These are phyloP conservation scores for Cheilosia impressa DNA, from an alignment of 2,888 invertebrate species.

Conservation along the genomic window DNA sequence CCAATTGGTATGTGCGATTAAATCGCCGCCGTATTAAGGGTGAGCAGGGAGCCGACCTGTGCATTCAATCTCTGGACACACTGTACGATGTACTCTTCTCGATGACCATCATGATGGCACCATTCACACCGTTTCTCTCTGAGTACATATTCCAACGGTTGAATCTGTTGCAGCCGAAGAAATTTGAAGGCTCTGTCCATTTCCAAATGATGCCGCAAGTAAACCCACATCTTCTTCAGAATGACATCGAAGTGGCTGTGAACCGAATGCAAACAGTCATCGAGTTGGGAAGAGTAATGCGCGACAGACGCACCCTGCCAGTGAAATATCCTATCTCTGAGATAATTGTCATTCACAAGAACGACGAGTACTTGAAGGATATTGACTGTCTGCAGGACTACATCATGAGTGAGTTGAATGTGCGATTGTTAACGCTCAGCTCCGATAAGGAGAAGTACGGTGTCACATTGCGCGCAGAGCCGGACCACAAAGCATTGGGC, in stretches of 20 bases:
- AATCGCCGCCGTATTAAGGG: conserved; percentile 98
- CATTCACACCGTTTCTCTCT: conserved; percentile 98
- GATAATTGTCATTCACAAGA: conserved; percentile 96
- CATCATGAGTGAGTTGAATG: conserved; percentile 96
- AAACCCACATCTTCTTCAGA: conserved; percentile 89
- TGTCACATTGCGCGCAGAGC: conserved; percentile 95
- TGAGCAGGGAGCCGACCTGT: conserved; percentile 92
- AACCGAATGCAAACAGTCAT: conserved; percentile 97
- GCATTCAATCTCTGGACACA: conserved; percentile 92
- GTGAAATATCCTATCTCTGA: conserved; percentile 98
- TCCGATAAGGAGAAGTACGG: conserved; percentile 96
- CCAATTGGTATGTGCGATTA: conserved; percentile 99
- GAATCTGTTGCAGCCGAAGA: conserved; percentile 85
- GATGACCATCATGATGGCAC: conserved; percentile 97
- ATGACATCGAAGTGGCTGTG: conserved; percentile 94
- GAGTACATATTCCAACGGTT: conserved; percentile 97
- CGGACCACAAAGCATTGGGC: conserved; percentile 94
- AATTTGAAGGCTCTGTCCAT: conserved; percentile 91
- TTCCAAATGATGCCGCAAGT: conserved; percentile 94
- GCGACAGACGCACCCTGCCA: conserved; percentile 97
- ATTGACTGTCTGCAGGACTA: conserved; percentile 92
- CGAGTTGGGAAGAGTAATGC: conserved; percentile 95
- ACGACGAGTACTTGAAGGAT: conserved; percentile 90
- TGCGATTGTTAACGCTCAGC: conserved; percentile 92
- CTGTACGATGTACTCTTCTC: conserved; percentile 94